phyloP scores from a whole-genome alignment of 2,113 vertebrate species.

The Eudyptes chrysolophus region DNA sequence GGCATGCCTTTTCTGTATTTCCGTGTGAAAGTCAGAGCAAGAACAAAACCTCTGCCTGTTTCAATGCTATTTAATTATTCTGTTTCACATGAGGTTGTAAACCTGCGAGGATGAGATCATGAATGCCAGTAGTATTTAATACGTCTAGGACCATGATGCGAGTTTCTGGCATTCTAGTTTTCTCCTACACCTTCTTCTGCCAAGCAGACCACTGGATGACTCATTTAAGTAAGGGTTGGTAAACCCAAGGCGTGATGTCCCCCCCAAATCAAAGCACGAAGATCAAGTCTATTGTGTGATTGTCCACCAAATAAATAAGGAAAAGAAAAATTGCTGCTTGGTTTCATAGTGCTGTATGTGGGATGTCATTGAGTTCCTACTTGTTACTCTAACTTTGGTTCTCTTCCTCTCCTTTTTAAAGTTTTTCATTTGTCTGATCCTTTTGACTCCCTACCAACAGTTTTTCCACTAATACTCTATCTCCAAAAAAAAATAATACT shows the following conservation, averaged over 20 bases:
- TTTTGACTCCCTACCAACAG: background rate
- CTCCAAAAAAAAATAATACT: background rate
- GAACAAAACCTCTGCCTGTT: background rate
- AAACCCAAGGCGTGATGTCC: background rate
- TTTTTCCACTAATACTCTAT: background rate
- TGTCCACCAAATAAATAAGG: background rate
- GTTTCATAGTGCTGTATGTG: background rate
- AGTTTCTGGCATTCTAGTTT: background rate
- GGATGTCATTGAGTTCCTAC: background rate
- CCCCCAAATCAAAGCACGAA: background rate
- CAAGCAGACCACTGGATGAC: background rate
- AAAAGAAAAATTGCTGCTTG: background rate
- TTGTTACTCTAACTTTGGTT: background rate
- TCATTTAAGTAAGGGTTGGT: background rate
- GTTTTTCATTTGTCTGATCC: background rate
- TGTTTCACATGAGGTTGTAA: background rate
- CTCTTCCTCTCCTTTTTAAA: background rate
- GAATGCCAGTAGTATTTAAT: background rate
- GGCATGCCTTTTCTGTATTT: background rate
- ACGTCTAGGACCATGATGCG: background rate
- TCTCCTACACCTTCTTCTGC: background rate
- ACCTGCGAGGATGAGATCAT: background rate
- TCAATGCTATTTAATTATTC: background rate
- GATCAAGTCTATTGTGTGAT: background rate
- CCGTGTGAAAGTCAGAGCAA: background rate